phyloP scores from a whole-genome alignment of 2,113 vertebrate species.

The Sapajus apella region DNA sequence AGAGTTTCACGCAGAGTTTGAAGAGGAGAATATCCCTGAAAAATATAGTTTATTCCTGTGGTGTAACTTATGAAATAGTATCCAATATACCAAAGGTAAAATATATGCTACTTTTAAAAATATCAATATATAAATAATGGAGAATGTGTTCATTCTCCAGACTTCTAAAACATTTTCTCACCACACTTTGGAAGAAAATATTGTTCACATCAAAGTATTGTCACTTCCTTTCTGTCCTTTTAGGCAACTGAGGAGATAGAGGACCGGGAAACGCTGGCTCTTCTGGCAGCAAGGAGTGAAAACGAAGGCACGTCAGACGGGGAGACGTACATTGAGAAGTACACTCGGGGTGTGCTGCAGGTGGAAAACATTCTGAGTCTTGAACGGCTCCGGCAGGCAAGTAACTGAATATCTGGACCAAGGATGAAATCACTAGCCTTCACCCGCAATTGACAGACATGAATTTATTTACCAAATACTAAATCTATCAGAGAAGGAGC shows the following conservation, averaged over 20 bases:
- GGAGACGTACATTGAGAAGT: conserved; percentile 97
- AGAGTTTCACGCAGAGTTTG: conserved; percentile 99
- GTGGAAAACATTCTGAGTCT: conserved; percentile 97
- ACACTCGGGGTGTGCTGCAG: conserved; percentile 94
- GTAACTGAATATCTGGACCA: not conserved
- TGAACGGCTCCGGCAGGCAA: conserved; percentile 94
- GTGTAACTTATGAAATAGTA: conserved; percentile 97
- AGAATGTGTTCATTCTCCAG: not conserved
- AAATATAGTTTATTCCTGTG: conserved; percentile 93
- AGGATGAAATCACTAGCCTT: not conserved
- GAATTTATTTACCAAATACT: not conserved
- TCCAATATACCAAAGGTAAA: conserved; percentile 99
- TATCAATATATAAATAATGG: not conserved
- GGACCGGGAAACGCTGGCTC: conserved; percentile 95
- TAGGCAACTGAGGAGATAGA: conserved; percentile 98
- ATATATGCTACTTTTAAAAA: not conserved
- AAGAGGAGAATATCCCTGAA: conserved; percentile 97
- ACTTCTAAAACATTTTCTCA: not conserved
- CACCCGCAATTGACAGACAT: not conserved
- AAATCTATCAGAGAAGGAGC: not conserved
- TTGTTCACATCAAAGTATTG: not conserved
- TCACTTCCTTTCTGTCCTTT: not conserved
- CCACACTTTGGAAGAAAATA: not conserved
- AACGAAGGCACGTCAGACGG: conserved; percentile 91
- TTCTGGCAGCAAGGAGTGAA: conserved; percentile 95